Conservation (phyloP, 2,797 vertebrate genomes). For the Pseudomugil gertrudae region DNA sequence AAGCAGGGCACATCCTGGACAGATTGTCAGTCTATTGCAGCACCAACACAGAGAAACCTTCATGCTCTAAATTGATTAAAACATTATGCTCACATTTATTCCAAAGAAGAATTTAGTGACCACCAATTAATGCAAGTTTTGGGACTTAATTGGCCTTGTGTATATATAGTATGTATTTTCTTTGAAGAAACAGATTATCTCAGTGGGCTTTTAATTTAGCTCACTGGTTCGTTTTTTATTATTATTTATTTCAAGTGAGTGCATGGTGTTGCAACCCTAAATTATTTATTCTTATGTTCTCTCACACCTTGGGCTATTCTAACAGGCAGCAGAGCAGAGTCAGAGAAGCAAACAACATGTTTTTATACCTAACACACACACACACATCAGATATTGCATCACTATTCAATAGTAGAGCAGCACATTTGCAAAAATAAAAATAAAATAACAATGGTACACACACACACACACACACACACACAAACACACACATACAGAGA, state of each 20-base stretch:
- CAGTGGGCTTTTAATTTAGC: not conserved
- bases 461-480: too few relatives aligned
- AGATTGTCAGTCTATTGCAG: too few relatives aligned
- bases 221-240: not conserved
- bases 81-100: not conserved
- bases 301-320: constrained; percentile 57
- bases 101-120: too few relatives aligned
- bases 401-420: constrained; percentile 16
- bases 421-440: constrained; percentile 33
- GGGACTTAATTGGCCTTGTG: too few relatives aligned
- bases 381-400: constrained; percentile 31
- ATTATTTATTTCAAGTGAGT: constrained; percentile 15
- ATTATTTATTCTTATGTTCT: constrained; percentile 60
- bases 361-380: constrained; percentile 50
- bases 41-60: too few relatives aligned
- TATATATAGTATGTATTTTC: not conserved
- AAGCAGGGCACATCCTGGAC: too few relatives aligned
- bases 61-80: too few relatives aligned
- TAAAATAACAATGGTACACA: constrained; percentile 11
- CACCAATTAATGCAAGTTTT: too few relatives aligned
- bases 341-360: constrained; percentile 43
- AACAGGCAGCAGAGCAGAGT: constrained; percentile 47
- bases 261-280: constrained; percentile 49
- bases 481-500: constrained; percentile 2
- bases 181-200: constrained; percentile 10